Percentiles rank a stretch among this genome's conserved stretches.
Evolutionary conservation across 2,888 invertebrate genomes (phyloP).

Genomic region (Drosophila ustulata): DNA sequence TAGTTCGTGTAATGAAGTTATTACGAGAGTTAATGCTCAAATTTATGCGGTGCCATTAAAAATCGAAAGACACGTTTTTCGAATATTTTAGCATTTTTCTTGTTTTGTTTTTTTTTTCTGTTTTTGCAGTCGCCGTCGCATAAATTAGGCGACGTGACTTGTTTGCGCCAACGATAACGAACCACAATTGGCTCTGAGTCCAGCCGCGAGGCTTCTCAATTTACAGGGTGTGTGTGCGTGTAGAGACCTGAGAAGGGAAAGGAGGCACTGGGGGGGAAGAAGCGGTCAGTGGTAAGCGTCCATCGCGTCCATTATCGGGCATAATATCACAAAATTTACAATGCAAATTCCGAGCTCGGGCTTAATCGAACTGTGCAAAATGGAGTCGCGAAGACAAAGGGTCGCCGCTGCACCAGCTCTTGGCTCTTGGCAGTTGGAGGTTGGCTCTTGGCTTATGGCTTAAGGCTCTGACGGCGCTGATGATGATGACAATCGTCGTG

Average conservation of each 20-base stretch:
- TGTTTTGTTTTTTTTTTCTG: slow-evolving; percentile 16
- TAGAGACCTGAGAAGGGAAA: background rate
- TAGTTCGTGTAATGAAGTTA: slow-evolving; percentile 82
- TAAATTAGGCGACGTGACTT: slow-evolving; percentile 79
- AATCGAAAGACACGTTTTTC: slow-evolving; percentile 77
- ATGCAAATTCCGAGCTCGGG: slow-evolving; percentile 65
- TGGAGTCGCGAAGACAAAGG: slow-evolving; percentile 46
- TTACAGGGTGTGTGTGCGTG: slow-evolving; percentile 28
- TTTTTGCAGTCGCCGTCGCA: slow-evolving; percentile 60
- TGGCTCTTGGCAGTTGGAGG: no score
- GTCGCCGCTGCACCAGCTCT: slow-evolving; percentile 38
- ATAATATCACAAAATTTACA: slow-evolving; percentile 70
- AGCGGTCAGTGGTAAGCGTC: slow-evolving; percentile 12
- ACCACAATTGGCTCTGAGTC: slow-evolving; percentile 20
- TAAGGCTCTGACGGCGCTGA: background rate
- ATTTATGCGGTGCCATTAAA: slow-evolving; percentile 82
- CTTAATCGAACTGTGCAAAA: slow-evolving; percentile 72
- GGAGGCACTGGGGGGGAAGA: background rate
- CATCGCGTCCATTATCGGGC: slow-evolving; percentile 61
- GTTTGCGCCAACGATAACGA: slow-evolving; percentile 69
- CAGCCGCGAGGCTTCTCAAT: slow-evolving; percentile 18
- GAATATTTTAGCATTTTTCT: slow-evolving; percentile 73
- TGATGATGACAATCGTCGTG: slow-evolving; percentile 14
- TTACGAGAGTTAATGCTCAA: slow-evolving; percentile 81
- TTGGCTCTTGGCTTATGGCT: background rate